These are phyloP conservation scores for Salarias fasciatus DNA, from an alignment of 2,797 vertebrate species.

Conservation along the genomic window DNA sequence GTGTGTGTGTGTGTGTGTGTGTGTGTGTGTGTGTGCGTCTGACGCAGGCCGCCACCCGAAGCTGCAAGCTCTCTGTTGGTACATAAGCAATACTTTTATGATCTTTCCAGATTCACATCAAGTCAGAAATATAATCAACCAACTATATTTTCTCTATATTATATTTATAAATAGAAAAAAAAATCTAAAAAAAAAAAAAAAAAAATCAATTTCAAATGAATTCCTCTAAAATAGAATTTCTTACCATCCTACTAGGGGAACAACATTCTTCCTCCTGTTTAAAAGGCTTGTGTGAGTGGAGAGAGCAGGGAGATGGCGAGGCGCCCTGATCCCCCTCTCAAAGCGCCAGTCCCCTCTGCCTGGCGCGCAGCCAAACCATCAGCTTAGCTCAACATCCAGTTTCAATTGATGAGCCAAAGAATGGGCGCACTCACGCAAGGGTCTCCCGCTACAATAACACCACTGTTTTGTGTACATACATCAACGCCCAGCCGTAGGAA, in stretches of 20 bases:
- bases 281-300: conserved; percentile 33
- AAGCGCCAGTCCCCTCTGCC: conserved; percentile 26
- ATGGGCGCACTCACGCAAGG: conserved; percentile 63
- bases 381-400: conserved; percentile 59
- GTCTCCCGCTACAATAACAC: conserved; percentile 63
- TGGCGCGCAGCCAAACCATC: conserved; percentile 67
- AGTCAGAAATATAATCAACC: neutral
- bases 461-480: conserved; percentile 61
- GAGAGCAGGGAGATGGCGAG: conserved; percentile 11
- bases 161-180: too few relatives aligned
- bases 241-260: conserved; percentile 11
- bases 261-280: conserved; percentile 6
- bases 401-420: conserved; percentile 64
- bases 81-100: neutral
- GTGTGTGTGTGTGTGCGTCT: too few relatives aligned
- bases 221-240: neutral
- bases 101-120: neutral
- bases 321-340: conserved; percentile 16
- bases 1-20: too few relatives aligned
- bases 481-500: conserved; percentile 30
- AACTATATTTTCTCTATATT: too few relatives aligned
- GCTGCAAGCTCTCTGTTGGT: neutral
- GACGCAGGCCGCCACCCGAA: conserved; percentile 33
- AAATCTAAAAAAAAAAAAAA: neutral
- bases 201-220: too few relatives aligned